Conservation (phyloP, 2,888 invertebrate species). For the Cryptophagus acutangulus region DNA sequence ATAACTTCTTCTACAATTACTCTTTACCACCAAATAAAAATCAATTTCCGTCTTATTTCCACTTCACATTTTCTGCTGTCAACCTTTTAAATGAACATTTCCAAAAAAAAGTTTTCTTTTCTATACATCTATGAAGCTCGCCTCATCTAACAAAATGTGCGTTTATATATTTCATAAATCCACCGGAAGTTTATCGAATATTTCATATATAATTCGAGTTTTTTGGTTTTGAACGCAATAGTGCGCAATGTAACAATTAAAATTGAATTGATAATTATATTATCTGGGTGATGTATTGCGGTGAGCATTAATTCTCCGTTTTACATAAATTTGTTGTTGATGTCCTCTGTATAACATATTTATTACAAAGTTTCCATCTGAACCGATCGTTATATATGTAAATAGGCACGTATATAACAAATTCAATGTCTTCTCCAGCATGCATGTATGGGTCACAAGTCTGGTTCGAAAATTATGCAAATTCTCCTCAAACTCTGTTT, state of each 20-base stretch:
- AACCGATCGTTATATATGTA: slow-evolving; percentile 32
- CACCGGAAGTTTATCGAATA: too few relatives aligned
- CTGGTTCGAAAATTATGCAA: slow-evolving; percentile 24
- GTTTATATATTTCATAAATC: too few relatives aligned
- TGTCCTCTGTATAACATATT: slow-evolving; percentile 17
- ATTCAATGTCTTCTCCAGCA: slow-evolving; percentile 24
- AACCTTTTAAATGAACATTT: slow-evolving; percentile 8
- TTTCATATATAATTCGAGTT: too few relatives aligned
- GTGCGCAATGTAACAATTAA: too few relatives aligned
- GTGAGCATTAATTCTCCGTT: too few relatives aligned
- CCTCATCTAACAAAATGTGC: slow-evolving; percentile 4
- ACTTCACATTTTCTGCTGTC: slow-evolving; percentile 29
- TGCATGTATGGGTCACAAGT: slow-evolving; percentile 19
- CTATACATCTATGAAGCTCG: too few relatives aligned
- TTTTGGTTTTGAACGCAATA: too few relatives aligned
- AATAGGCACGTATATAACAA: slow-evolving; percentile 24
- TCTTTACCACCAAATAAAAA: slow-evolving; percentile 41
- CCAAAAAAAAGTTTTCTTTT: background rate
- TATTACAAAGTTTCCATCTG: slow-evolving; percentile 23
- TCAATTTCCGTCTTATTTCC: slow-evolving; percentile 44
- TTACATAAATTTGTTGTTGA: background rate
- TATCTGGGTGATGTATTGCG: too few relatives aligned
- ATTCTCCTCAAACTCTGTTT: slow-evolving; percentile 19
- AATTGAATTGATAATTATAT: too few relatives aligned
- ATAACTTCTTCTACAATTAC: slow-evolving; percentile 43